phyloP scores from a whole-genome alignment of 2,888 invertebrate species.

The Drosophila diplacantha region DNA sequence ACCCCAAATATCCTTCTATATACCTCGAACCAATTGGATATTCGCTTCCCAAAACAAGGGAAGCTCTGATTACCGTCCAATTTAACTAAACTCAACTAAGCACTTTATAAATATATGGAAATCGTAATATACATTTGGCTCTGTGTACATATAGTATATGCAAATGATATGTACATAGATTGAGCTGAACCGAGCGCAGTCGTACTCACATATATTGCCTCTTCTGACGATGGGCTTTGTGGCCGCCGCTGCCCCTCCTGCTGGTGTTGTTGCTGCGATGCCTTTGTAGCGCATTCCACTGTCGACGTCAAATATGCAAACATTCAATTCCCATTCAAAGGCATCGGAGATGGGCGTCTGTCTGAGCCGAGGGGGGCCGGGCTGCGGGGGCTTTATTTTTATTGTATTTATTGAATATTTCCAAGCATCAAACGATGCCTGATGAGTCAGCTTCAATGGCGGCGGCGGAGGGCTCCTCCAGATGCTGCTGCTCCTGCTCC shows the following conservation, averaged over 20 bases:
- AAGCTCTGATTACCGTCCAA: not conserved
- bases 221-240: conserved; percentile 10
- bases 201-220: conserved; percentile 2
- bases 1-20: not conserved
- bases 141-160: not conserved
- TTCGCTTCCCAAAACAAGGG: not conserved
- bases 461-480: not conserved
- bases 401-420: conserved; percentile 73
- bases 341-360: conserved; percentile 15
- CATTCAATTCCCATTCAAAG: conserved; percentile 58
- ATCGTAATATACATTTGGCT: not conserved
- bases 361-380: not conserved
- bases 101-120: not conserved
- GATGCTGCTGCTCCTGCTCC: not conserved
- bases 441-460: conserved; percentile 61
- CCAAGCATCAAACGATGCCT: conserved; percentile 55
- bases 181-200: not conserved
- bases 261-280: conserved; percentile 17
- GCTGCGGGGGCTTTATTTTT: conserved; percentile 55
- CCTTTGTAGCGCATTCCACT: conserved; percentile 61
- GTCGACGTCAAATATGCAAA: conserved; percentile 69
- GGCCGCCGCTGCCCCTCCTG: not conserved
- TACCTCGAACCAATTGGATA: not conserved
- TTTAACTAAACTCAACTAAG: not conserved
- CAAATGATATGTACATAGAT: conserved; percentile 9